Percentiles rank a stretch among this genome's conserved stretches.
phyloP scores from a whole-genome alignment of 2,113 vertebrate species.

The Hucho hucho region DNA sequence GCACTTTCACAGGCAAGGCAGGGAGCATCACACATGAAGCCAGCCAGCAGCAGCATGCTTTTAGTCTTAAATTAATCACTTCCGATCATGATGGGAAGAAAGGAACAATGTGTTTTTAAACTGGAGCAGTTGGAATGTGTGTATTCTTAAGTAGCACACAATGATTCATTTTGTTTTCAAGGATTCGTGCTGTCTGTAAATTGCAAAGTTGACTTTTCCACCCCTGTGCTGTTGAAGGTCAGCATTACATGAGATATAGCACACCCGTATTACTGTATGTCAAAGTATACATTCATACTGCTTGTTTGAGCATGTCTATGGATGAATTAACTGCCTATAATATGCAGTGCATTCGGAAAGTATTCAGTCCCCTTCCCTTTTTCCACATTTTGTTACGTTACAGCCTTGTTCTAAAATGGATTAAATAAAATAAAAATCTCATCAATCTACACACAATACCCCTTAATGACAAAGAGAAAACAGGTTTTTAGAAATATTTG shows the following conservation, averaged over 20 bases:
- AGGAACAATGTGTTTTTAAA: not conserved
- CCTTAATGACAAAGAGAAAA: too few species aligned
- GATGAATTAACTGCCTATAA: too few species aligned
- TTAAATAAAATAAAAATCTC: too few species aligned
- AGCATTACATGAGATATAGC: not conserved
- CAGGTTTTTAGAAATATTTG: too few species aligned
- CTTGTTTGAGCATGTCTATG: too few species aligned
- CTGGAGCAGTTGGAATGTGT: not conserved
- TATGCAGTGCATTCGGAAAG: too few species aligned
- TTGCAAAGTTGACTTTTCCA: slow-evolving; percentile 6
- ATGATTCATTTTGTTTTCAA: not conserved
- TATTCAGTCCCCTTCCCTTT: too few species aligned
- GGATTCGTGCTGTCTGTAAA: not conserved
- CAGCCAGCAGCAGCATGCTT: not conserved
- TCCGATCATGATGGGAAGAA: not conserved
- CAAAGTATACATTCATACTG: too few species aligned
- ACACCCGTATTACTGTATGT: too few species aligned
- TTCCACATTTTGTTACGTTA: too few species aligned
- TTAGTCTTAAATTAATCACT: not conserved
- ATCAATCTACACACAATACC: too few species aligned
- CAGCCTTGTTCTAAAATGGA: too few species aligned
- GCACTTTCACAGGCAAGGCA: not conserved
- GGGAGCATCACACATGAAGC: not conserved
- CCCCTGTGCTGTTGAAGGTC: slow-evolving; percentile 6
- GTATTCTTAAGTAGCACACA: not conserved